Conservation (phyloP, 2,797 vertebrate genomes). For the Coregonus sp. region DNA sequence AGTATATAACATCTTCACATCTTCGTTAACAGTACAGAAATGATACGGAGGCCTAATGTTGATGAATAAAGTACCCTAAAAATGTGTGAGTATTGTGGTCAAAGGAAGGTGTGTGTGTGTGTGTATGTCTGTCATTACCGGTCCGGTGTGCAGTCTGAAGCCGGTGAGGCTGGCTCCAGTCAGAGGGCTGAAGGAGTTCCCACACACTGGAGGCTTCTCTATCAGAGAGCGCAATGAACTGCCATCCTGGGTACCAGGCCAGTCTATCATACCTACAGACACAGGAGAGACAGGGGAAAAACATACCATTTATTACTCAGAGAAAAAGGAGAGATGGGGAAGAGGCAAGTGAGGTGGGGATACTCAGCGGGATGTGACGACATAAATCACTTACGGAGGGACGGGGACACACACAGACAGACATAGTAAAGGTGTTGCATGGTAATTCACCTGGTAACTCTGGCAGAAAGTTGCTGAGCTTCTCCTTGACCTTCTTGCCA, state of each 20-base stretch:
- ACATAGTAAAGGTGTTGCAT: not conserved
- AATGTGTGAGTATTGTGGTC: too few species aligned
- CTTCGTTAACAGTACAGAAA: not conserved
- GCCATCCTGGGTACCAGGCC: constrained; percentile 91
- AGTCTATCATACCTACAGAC: constrained; percentile 90
- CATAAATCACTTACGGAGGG: too few species aligned
- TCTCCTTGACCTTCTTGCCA: constrained; percentile 98
- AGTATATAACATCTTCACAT: not conserved
- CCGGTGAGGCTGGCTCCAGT: constrained; percentile 92
- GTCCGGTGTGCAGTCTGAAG: constrained; percentile 94
- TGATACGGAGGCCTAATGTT: not conserved
- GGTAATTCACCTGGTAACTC: constrained; percentile 84
- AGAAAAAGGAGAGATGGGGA: too few species aligned
- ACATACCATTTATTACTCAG: too few species aligned
- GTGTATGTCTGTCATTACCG: constrained; percentile 71
- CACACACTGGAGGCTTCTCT: constrained; percentile 95
- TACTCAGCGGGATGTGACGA: too few species aligned
- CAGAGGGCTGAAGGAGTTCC: constrained; percentile 92
- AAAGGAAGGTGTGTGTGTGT: too few species aligned
- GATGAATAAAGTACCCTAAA: too few species aligned
- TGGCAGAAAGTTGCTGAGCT: constrained; percentile 96
- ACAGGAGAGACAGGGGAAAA: too few species aligned
- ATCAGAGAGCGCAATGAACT: constrained; percentile 94
- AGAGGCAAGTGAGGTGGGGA: too few species aligned
- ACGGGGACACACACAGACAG: not conserved